Evolutionary conservation across 2,113 vertebrate species (phyloP).

Genomic region (Rhabdornis inornatus): DNA sequence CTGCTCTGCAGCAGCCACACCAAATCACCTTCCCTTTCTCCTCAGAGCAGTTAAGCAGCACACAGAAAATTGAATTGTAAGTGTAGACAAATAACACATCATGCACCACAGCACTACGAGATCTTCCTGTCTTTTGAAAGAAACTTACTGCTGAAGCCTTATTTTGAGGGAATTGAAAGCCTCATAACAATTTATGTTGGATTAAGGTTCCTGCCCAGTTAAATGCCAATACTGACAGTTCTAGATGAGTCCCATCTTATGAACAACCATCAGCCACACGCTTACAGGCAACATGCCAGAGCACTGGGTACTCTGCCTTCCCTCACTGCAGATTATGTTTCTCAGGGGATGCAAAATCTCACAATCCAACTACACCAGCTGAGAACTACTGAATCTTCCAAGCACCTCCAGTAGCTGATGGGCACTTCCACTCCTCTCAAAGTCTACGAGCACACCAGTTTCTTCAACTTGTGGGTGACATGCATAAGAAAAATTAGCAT

Average conservation of each 20-base stretch:
- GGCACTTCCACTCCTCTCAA: background rate
- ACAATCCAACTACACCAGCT: background rate
- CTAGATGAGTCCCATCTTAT: background rate
- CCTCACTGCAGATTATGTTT: background rate
- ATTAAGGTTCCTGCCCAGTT: slow-evolving; percentile 39
- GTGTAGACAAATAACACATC: slow-evolving; percentile 27
- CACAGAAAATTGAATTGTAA: slow-evolving; percentile 41
- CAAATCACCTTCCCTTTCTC: background rate
- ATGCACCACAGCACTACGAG: background rate
- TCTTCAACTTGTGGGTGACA: background rate
- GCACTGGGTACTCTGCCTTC: background rate
- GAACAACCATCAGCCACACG: background rate
- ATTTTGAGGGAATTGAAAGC: slow-evolving; percentile 46
- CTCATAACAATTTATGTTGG: slow-evolving; percentile 43
- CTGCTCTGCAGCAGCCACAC: background rate
- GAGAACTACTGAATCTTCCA: background rate
- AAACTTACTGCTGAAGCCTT: slow-evolving; percentile 28
- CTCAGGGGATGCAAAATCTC: background rate
- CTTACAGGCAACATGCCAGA: background rate
- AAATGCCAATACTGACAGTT: slow-evolving; percentile 18
- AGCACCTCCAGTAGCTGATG: background rate
- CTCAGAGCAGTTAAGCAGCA: slow-evolving; percentile 5
- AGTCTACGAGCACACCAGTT: fast-evolving
- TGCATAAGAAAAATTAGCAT: fast-evolving
- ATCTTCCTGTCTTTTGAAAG: slow-evolving; percentile 17